Evolutionary conservation across 2,113 vertebrate genomes (phyloP), one percentile per base, ranked within the genome.

Genomic region (Martes martes): DNA sequence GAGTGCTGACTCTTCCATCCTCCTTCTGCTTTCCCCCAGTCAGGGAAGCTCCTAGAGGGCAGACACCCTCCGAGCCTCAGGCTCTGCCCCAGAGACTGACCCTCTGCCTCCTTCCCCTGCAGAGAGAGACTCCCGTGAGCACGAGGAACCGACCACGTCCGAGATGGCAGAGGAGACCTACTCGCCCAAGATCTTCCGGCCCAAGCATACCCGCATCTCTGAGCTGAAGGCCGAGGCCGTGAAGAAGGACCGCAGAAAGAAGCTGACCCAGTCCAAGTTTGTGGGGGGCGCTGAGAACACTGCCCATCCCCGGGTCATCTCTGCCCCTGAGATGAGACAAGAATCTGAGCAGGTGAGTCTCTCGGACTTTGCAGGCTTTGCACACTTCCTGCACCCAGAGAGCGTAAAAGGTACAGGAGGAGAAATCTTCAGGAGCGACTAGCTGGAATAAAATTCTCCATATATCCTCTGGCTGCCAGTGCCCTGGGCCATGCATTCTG

Each of bases 281-380:
- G 97, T 99, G 39, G 99, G 99, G 7, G 98, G 98, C 28, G 97
- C 99, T 0, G 97, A 99, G 98, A 99, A 99, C 98, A 99, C 99
- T 0, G 99, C 99, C 0, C 99, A 99, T n/a, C 98, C 99, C 89
- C 99, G 98, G 0, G 98, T 99, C 0, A 87, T 89, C 61, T 57
- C 98, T 16, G 98, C 97, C 0, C 98, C 99, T 0, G 99, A 99
- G 18, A 99, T 99, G 98, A 99, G 99, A 98, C 99, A 99, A 67
- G 99, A 99, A 96, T 99, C 99, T 0, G 99, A 99, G 96, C 99
- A 99, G 99, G 99, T 99, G 98, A 98, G 99, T 33, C 81, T 57
- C 36, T 0, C 0, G 8, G 23, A 1, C 39, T 0, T 6, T 31
- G 23, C 14, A 2, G 26, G 19, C 11, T 74, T n/a, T 14, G 21